phyloP scores from a whole-genome alignment of 1,140 invertebrate genomes.

The Callitettix versicolor region DNA sequence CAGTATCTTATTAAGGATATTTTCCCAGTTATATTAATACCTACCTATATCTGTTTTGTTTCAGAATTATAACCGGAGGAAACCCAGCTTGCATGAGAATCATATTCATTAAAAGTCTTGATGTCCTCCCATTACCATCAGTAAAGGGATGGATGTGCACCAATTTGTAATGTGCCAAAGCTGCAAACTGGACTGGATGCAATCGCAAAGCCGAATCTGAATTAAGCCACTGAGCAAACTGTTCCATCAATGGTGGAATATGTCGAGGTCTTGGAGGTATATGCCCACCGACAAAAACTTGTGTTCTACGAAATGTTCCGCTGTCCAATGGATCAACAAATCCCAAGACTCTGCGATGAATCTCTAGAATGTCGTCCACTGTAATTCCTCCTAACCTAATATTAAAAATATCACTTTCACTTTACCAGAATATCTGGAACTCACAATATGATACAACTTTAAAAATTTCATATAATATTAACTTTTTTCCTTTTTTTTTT shows the following conservation, averaged over 20 bases:
- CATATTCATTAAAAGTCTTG: conserved; percentile 89
- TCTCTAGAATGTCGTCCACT: conserved; percentile 80
- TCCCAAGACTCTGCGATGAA: conserved; percentile 85
- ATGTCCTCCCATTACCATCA: conserved; percentile 91
- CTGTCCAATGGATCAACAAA: conserved; percentile 84
- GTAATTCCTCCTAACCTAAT: conserved; percentile 55
- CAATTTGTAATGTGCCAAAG: conserved; percentile 90
- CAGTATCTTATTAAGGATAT: too few relatives aligned
- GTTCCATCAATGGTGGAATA: conserved; percentile 70
- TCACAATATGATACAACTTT: too few relatives aligned
- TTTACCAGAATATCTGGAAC: not conserved
- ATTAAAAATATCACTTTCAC: too few relatives aligned
- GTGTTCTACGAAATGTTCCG: conserved; percentile 70
- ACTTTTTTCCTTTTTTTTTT: too few relatives aligned
- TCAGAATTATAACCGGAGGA: conserved; percentile 89
- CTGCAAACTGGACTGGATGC: conserved; percentile 86
- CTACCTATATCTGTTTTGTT: conserved; percentile 62
- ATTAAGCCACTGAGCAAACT: conserved; percentile 81
- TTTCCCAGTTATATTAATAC: too few relatives aligned
- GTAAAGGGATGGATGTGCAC: conserved; percentile 90
- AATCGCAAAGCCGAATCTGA: conserved; percentile 70
- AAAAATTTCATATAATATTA: too few relatives aligned
- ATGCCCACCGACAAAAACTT: conserved; percentile 84
- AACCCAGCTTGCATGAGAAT: conserved; percentile 96
- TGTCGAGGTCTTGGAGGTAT: conserved; percentile 74